Evolutionary conservation across 2,797 vertebrate genomes (phyloP).

Genomic region (Mormyrus proboscirostris): DNA sequence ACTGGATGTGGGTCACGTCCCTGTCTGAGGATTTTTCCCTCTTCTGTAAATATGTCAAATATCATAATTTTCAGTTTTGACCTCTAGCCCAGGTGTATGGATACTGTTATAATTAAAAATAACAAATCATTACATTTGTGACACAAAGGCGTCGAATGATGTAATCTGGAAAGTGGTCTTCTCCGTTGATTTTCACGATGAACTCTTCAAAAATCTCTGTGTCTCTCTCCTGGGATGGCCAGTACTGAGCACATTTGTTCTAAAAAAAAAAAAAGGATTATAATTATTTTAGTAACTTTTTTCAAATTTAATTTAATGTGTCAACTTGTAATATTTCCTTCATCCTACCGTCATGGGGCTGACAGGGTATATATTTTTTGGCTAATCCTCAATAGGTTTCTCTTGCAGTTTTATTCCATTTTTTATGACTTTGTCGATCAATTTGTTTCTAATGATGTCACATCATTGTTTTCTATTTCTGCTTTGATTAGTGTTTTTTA

Average conservation of each 20-base stretch:
- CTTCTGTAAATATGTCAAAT: constrained; percentile 53
- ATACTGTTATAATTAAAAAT: not conserved
- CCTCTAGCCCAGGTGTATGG: not conserved
- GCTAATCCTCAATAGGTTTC: too few relatives aligned
- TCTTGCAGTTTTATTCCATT: too few relatives aligned
- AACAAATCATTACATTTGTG: constrained; percentile 53
- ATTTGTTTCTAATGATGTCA: too few relatives aligned
- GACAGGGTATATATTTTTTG: too few relatives aligned
- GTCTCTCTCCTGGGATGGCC: constrained; percentile 70
- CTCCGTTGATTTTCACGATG: constrained; percentile 68
- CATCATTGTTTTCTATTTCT: too few relatives aligned
- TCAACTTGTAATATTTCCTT: not conserved
- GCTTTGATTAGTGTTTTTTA: too few relatives aligned
- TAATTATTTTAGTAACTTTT: not conserved
- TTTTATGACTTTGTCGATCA: too few relatives aligned
- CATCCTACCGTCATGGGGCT: too few relatives aligned
- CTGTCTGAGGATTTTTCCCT: constrained; percentile 73
- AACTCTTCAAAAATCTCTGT: constrained; percentile 73
- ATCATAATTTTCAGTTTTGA: not conserved
- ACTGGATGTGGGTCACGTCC: constrained; percentile 92
- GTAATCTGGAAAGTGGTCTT: constrained; percentile 80
- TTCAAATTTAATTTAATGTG: not conserved
- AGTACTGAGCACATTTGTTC: constrained; percentile 93
- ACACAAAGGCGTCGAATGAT: constrained; percentile 77
- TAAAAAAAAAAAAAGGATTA: constrained; percentile 39